Conservation (phyloP, 30 jellyfish, hydroid and myxozoan genomes). For the Pseudorhiza aurosa region DNA sequence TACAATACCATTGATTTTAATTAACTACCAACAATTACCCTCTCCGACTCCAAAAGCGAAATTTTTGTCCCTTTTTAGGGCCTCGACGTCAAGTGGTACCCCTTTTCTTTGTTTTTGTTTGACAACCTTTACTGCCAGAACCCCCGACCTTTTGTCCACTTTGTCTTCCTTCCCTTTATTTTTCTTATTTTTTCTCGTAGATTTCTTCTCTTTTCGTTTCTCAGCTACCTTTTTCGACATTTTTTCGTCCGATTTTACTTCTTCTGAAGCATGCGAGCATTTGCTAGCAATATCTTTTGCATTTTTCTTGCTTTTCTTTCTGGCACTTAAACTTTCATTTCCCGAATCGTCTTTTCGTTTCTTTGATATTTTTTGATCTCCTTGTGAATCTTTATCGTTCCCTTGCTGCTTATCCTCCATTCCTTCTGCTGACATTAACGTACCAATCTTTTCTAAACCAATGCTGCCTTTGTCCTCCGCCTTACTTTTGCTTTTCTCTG, state of each 20-base stretch:
- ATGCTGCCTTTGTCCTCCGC: background rate
- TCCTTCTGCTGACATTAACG: background rate
- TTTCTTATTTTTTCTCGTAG: background rate
- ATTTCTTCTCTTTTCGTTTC: background rate
- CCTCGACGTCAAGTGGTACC: background rate
- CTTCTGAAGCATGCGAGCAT: too few relatives aligned
- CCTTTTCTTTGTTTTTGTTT: background rate
- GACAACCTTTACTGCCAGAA: conserved; percentile 17
- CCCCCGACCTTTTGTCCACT: conserved; percentile 33
- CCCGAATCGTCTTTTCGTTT: background rate
- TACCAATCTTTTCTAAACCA: background rate
- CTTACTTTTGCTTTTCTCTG: background rate
- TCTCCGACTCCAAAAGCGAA: conserved; percentile 23
- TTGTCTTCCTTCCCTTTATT: background rate
- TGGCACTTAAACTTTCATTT: background rate
- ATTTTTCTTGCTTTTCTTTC: background rate
- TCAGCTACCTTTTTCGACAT: background rate
- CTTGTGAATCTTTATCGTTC: background rate
- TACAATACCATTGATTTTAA: too few relatives aligned
- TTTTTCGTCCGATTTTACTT: too few relatives aligned
- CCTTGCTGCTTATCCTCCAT: background rate
- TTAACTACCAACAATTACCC: conserved; percentile 22
- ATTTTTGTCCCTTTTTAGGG: background rate
- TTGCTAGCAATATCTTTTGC: too few relatives aligned
- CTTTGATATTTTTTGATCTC: background rate